These are phyloP conservation scores for Drosophila orosa DNA, from an alignment of 1,140 invertebrate genomes.

Conservation along the genomic window DNA sequence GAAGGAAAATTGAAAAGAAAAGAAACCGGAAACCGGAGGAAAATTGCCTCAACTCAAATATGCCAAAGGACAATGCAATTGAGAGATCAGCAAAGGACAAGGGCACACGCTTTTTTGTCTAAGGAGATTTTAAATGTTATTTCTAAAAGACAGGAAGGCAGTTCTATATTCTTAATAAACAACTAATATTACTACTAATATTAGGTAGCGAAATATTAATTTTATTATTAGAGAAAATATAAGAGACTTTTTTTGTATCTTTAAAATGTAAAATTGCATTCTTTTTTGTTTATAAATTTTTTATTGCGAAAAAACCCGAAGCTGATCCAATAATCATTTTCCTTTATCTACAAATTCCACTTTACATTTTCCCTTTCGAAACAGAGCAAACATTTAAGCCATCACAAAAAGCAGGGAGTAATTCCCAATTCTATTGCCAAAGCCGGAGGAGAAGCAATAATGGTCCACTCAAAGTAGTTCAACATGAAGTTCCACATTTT, in stretches of 20 bases:
- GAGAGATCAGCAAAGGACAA: constrained; percentile 5
- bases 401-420: constrained; percentile 12
- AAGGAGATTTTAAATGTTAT: neutral
- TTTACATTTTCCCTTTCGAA: constrained; percentile 9
- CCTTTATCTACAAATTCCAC: constrained; percentile 3
- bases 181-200: too few species aligned
- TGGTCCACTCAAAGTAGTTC: constrained; percentile 47
- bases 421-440: constrained; percentile 23
- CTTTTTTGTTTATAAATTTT: too few species aligned
- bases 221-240: neutral
- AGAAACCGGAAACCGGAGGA: constrained; percentile 5
- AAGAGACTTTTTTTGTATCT: neutral
- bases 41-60: constrained; percentile 33
- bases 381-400: constrained; percentile 24
- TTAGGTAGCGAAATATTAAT: neutral
- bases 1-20: constrained; percentile 27
- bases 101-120: neutral
- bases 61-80: constrained; percentile 40
- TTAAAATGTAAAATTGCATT: neutral
- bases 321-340: constrained; percentile 9
- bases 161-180: neutral
- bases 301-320: too few species aligned
- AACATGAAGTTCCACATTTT: constrained; percentile 53
- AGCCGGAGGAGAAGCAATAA: constrained; percentile 9
- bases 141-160: too few species aligned